Conservation (phyloP, 2,797 vertebrate genomes). For the Otolemur crassicaudatus region DNA sequence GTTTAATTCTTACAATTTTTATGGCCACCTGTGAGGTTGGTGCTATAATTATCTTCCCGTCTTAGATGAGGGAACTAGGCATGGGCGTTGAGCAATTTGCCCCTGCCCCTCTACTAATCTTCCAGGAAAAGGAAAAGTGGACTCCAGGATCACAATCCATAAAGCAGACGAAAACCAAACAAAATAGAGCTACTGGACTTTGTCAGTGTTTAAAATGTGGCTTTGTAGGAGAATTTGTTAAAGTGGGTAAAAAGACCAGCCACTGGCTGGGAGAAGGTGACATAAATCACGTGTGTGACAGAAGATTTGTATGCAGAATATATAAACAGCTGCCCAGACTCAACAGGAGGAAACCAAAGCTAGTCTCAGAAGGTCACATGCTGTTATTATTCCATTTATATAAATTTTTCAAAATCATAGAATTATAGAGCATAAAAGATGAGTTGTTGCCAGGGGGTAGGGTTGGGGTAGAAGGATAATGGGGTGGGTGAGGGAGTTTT, state of each 20-base stretch:
- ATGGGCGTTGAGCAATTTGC: background rate
- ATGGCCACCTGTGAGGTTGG: background rate
- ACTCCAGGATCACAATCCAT: background rate
- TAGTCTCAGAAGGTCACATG: background rate
- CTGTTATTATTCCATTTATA: background rate
- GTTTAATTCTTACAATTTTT: background rate
- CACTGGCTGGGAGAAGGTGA: background rate
- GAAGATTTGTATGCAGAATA: background rate
- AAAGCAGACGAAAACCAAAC: background rate
- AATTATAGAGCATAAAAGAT: background rate
- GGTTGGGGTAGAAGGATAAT: background rate
- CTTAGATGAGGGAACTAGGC: background rate
- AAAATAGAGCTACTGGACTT: background rate
- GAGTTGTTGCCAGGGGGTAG: fast-evolving
- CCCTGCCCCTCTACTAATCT: background rate
- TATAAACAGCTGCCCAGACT: background rate
- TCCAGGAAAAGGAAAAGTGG: background rate
- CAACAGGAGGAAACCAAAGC: background rate
- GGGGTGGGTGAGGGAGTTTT: background rate
- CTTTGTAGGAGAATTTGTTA: background rate
- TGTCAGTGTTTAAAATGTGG: background rate
- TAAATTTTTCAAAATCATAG: background rate
- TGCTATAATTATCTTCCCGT: background rate
- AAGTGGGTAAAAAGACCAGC: background rate
- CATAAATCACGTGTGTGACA: background rate